Percentiles rank a stretch among this genome's conserved stretches.
These are phyloP conservation scores for Acipenser transmontanus DNA, from an alignment of 2,797 vertebrate species.

Conservation along the genomic window DNA sequence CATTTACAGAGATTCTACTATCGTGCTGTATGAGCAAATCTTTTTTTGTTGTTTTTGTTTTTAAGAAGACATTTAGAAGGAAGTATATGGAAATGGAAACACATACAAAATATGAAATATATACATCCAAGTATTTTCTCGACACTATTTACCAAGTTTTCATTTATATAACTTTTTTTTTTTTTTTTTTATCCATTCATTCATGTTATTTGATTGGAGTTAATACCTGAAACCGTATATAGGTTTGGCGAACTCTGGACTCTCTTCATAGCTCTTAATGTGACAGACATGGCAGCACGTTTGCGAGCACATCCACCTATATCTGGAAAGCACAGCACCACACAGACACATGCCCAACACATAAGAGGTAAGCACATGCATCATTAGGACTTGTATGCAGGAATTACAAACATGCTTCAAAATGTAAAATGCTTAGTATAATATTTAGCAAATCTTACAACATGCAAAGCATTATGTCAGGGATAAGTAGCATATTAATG, in stretches of 20 bases:
- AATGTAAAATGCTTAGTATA: conserved; percentile 18
- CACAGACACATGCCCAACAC: conserved; percentile 55
- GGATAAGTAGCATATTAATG: neutral
- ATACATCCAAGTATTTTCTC: no score
- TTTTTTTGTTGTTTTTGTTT: no score
- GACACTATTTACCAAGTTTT: no score
- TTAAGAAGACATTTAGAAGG: no score
- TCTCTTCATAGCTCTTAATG: conserved; percentile 92
- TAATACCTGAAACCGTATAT: conserved; percentile 77
- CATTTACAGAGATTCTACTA: no score
- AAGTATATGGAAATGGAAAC: no score
- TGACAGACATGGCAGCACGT: conserved; percentile 83
- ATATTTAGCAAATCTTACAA: neutral
- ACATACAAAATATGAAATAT: no score
- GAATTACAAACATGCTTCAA: neutral
- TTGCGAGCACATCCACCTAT: conserved; percentile 88
- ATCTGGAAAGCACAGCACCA: conserved; percentile 85
- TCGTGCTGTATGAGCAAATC: no score
- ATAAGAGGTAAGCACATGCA: conserved; percentile 70
- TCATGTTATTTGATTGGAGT: conserved; percentile 11
- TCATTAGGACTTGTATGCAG: conserved; percentile 25
- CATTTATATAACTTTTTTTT: no score
- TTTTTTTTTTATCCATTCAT: neutral
- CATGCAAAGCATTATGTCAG: conserved; percentile 9
- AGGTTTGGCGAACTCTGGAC: conserved; percentile 97